Percentiles rank a stretch among this genome's conserved stretches.
phyloP scores from a whole-genome alignment of 2,888 invertebrate genomes.

The Chymomyza amoena region DNA sequence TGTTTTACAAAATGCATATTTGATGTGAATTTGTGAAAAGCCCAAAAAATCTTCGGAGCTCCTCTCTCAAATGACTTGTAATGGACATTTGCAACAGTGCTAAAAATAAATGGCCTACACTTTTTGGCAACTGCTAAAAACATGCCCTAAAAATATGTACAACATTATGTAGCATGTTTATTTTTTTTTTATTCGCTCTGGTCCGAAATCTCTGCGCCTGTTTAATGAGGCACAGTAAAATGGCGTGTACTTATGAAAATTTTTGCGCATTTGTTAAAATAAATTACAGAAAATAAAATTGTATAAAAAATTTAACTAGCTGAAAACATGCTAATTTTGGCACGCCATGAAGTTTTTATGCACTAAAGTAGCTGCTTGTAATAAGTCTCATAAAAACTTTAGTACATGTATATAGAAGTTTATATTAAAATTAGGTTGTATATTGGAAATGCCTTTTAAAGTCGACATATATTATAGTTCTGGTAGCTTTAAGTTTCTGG shows the following conservation, averaged over 20 bases:
- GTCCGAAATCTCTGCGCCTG: neutral
- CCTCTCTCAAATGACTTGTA: conserved; percentile 26
- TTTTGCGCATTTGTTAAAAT: neutral
- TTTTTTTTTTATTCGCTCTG: neutral
- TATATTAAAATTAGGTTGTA: too few species aligned
- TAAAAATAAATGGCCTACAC: conserved; percentile 24
- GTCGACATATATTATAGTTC: too few species aligned
- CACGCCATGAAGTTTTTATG: neutral
- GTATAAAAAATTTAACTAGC: neutral
- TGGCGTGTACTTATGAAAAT: neutral
- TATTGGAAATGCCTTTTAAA: too few species aligned
- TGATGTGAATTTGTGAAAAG: conserved; percentile 20
- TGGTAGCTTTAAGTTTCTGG: too few species aligned
- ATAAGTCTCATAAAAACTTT: neutral
- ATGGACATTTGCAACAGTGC: conserved; percentile 13
- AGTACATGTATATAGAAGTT: neutral
- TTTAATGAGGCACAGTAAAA: neutral
- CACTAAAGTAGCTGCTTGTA: neutral
- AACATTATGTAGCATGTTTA: neutral
- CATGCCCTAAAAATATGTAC: conserved; percentile 24
- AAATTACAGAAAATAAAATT: neutral
- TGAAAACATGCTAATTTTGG: neutral
- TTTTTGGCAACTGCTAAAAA: conserved; percentile 17
- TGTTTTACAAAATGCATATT: conserved; percentile 29
- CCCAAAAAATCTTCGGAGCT: conserved; percentile 6